Evolutionary conservation across 2,888 invertebrate genomes (phyloP), one percentile per base, ranked within the genome.

Genomic region (Drosophila fungiperda): DNA sequence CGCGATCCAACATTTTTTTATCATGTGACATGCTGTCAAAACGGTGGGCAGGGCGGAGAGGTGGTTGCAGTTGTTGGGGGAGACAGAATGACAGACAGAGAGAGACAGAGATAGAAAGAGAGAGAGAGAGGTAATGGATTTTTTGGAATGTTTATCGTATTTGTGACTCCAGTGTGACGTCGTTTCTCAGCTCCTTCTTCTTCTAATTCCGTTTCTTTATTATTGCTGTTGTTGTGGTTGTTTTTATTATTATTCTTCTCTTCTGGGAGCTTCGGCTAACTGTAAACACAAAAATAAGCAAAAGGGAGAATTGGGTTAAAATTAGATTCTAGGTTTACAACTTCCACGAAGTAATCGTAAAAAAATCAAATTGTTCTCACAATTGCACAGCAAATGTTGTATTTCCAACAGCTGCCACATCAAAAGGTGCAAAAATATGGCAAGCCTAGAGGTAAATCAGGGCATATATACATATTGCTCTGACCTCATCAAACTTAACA

Each of bases 1-100:
- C 98, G 92, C 97, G 96, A 94, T 98, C 98, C 94, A 97, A 95
- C 94, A 97, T 96, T 94, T 96, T 95, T 94, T 96, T 96, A 94
- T 96, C 96, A 92, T 91, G 92, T 81, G 92, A 89, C 92, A 92
- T 92, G 78, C 86, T 90, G 79, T 82, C 71, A 75, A 55, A 38
- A 38, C 48, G 68, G 60, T 35, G 40, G 68, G 62, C 36, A 20
- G 40, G 20, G 12, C 2, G 9, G 38, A 29, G 61, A 55, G 67
- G 49, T 32, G 7, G 38, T 36, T 8, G 8, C 45, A 23, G 62
- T 5, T 20, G 3, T 20, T 17, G 17, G 29, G 36, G n/a, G 23
- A 48, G 26, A 35, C 6, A 29, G 57, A 35, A 23, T 17, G 38
- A 29, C 29, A 29, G 29, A 29, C 29, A 29, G 35, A 63, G 66